A percentile compares a stretch with the other conserved stretches of the same genome.
Evolutionary conservation across 2,888 invertebrate species (phyloP).

Genomic region (Xanthorhoe spadicearia): DNA sequence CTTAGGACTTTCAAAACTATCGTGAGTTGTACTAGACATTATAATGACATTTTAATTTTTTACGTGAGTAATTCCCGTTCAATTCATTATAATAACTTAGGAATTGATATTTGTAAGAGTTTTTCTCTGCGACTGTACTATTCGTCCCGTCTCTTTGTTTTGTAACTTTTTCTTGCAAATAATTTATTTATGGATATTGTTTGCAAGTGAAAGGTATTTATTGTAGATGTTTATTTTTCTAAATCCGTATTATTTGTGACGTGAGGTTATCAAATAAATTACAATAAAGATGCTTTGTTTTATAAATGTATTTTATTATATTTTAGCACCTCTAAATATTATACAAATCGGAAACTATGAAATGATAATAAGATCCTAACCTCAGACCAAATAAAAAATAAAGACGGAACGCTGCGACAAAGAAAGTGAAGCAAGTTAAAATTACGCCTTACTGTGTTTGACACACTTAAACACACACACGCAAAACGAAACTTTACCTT

Average conservation of each 20-base stretch:
- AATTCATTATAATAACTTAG: slow-evolving; percentile 1
- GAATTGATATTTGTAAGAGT: slow-evolving; percentile 17
- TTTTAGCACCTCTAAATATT: too few relatives aligned
- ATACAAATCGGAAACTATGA: too few relatives aligned
- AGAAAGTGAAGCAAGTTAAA: too few relatives aligned
- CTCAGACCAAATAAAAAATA: too few relatives aligned
- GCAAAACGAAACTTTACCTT: too few relatives aligned
- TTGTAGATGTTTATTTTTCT: slow-evolving; percentile 83
- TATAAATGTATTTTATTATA: slow-evolving; percentile 50
- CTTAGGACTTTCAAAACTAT: slow-evolving; percentile 21
- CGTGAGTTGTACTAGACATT: too few relatives aligned
- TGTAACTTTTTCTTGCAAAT: slow-evolving; percentile 35
- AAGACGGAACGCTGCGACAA: too few relatives aligned
- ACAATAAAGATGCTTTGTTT: slow-evolving; percentile 80
- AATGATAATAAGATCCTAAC: too few relatives aligned
- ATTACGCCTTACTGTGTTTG: too few relatives aligned
- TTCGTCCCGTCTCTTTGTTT: slow-evolving; percentile 38
- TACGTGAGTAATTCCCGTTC: too few relatives aligned
- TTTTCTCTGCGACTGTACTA: slow-evolving; percentile 40
- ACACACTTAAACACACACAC: too few relatives aligned
- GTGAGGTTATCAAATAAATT: slow-evolving; percentile 69
- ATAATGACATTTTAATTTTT: too few relatives aligned
- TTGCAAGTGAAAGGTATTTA: slow-evolving; percentile 65
- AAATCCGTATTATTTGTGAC: slow-evolving; percentile 63
- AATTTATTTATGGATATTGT: slow-evolving; percentile 25